Percentiles rank a stretch among this genome's conserved stretches.
Conservation (phyloP, 2,797 vertebrate genomes). For the Mastacembelus armatus region DNA sequence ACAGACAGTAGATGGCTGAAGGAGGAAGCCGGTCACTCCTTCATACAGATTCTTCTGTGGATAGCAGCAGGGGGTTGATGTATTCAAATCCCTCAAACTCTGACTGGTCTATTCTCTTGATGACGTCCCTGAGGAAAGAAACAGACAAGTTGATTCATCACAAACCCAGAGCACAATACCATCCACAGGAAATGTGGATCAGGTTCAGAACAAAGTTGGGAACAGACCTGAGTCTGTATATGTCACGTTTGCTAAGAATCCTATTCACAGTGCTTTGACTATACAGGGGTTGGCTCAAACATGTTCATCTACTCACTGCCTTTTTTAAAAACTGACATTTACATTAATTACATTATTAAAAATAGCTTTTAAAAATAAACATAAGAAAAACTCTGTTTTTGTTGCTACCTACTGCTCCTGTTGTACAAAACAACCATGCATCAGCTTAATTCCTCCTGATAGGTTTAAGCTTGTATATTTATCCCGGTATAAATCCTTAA, state of each 20-base stretch:
- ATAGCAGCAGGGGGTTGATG: constrained; percentile 96
- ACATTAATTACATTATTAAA: too few relatives aligned
- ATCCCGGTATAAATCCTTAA: constrained; percentile 8
- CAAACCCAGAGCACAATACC: neutral
- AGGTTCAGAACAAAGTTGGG: neutral
- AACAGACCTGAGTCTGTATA: neutral
- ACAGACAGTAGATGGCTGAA: constrained; percentile 67
- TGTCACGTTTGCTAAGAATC: too few relatives aligned
- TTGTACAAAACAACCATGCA: too few relatives aligned
- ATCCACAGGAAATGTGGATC: neutral
- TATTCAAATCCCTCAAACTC: constrained; percentile 99
- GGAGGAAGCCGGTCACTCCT: constrained; percentile 78
- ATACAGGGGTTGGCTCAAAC: too few relatives aligned
- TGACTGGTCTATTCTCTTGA: constrained; percentile 98
- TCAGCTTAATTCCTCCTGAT: neutral
- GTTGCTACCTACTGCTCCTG: neutral
- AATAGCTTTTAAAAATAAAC: too few relatives aligned
- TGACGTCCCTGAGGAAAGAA: constrained; percentile 88
- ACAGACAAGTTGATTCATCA: constrained; percentile 29
- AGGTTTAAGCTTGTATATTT: neutral
- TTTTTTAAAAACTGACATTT: too few relatives aligned
- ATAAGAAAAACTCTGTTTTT: too few relatives aligned
- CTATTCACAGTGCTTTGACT: too few relatives aligned
- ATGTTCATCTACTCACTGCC: too few relatives aligned
- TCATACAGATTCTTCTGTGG: constrained; percentile 96